Conservation (phyloP, 1,140 invertebrate species). For the Drosophila erecta region DNA sequence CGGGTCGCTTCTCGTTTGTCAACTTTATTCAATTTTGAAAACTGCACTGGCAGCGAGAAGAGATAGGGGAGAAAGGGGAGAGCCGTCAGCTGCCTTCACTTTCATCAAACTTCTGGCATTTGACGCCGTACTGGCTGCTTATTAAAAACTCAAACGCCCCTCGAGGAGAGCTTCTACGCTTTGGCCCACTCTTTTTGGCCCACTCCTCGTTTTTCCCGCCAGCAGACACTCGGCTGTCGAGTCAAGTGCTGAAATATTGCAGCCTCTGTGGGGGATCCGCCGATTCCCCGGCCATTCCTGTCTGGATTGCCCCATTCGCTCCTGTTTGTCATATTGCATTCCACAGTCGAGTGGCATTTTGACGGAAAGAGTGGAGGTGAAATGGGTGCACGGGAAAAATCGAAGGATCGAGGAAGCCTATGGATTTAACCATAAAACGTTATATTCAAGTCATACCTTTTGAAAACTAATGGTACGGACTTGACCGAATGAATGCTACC, state of each 20-base stretch:
- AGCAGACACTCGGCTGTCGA: slow-evolving; percentile 40
- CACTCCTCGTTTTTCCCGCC: background rate
- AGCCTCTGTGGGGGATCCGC: slow-evolving; percentile 16
- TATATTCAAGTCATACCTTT: background rate
- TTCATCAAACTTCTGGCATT: slow-evolving; percentile 67
- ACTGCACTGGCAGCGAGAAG: slow-evolving; percentile 26
- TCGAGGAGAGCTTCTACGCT: slow-evolving; percentile 21
- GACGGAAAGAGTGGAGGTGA: background rate
- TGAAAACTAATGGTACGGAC: background rate
- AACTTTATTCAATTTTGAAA: slow-evolving; percentile 65
- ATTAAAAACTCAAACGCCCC: slow-evolving; percentile 65
- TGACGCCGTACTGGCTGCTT: slow-evolving; percentile 56
- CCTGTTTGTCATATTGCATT: slow-evolving; percentile 37
- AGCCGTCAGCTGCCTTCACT: slow-evolving; percentile 37
- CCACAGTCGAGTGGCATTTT: slow-evolving; percentile 21
- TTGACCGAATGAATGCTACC: no score
- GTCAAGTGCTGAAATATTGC: slow-evolving; percentile 65
- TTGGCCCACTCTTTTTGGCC: background rate
- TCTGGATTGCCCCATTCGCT: slow-evolving; percentile 37
- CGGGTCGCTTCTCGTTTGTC: slow-evolving; percentile 45
- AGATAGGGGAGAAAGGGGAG: background rate
- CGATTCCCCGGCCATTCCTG: slow-evolving; percentile 21
- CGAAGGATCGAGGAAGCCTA: no score
- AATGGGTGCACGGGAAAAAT: slow-evolving; percentile 7
- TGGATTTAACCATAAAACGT: background rate